Conservation (phyloP, 2,797 vertebrate species). For the Mormyrops attenuatus region DNA sequence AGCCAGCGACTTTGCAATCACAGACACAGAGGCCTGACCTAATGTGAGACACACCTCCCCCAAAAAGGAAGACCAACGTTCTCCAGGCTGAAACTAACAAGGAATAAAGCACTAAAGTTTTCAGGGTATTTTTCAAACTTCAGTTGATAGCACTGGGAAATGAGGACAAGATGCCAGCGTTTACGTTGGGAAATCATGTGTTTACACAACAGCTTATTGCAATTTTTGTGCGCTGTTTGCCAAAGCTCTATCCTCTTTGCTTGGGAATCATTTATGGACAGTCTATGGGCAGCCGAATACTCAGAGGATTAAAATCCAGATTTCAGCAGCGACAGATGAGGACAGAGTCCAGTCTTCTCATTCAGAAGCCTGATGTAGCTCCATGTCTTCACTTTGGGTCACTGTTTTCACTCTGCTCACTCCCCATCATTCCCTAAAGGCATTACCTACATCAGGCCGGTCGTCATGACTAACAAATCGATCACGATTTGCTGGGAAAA, state of each 20-base stretch:
- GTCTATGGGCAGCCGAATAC: background rate
- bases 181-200: background rate
- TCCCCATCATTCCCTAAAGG: background rate
- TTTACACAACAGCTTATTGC: background rate
- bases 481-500: background rate
- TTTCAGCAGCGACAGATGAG: background rate
- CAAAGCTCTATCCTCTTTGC: background rate
- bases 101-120: background rate
- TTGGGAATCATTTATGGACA: background rate
- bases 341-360: background rate
- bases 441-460: background rate
- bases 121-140: background rate
- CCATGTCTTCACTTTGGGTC: background rate
- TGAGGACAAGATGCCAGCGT: background rate
- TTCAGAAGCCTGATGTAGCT: background rate
- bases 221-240: slow-evolving; percentile 1
- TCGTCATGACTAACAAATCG: background rate
- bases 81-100: background rate
- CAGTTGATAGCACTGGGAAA: background rate
- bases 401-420: background rate
- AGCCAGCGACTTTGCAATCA: background rate
- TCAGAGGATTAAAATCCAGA: background rate
- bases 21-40: background rate
- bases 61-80: background rate
- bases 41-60: background rate